Conservation (phyloP, 2,888 invertebrate species). For the Trisateles emortualis region DNA sequence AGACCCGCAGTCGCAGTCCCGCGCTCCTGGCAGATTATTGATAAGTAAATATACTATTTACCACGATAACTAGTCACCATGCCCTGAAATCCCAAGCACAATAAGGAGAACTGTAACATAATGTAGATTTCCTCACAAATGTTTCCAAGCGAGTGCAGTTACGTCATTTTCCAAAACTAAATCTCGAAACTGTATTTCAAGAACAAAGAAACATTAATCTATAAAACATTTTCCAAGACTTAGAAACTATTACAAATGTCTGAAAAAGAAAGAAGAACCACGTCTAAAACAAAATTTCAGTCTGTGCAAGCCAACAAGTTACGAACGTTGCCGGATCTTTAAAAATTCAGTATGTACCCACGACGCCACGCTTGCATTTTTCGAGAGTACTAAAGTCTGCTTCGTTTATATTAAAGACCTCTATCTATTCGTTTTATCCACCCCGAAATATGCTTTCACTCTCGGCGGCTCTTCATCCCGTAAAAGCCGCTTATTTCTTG, state of each 20-base stretch:
- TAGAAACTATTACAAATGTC: conserved; percentile 27
- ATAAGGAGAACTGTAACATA: no score
- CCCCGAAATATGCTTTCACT: conserved; percentile 82
- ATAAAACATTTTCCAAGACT: conserved; percentile 2
- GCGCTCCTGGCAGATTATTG: no score
- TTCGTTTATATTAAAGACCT: conserved; percentile 87
- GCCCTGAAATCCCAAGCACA: no score
- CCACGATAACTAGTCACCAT: no score
- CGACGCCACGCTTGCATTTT: conserved; percentile 79
- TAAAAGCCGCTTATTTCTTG: conserved; percentile 49
- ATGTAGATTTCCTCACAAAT: no score
- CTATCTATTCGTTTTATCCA: conserved; percentile 86
- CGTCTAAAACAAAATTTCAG: conserved; percentile 47
- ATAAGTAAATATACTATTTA: no score
- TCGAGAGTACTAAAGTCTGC: conserved; percentile 85
- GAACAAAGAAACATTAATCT: conserved; percentile 3
- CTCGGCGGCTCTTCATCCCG: conserved; percentile 72
- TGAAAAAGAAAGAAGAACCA: conserved; percentile 33
- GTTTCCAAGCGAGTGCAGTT: no score
- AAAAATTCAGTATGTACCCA: conserved; percentile 81
- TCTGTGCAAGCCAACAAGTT: conserved; percentile 47
- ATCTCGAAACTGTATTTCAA: not conserved
- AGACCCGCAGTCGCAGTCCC: no score
- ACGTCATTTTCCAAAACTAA: no score
- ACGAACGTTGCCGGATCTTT: conserved; percentile 66